A percentile compares a stretch with the other conserved stretches of the same genome.
phyloP scores from a whole-genome alignment of 2,113 vertebrate genomes.

The Apus apus region DNA sequence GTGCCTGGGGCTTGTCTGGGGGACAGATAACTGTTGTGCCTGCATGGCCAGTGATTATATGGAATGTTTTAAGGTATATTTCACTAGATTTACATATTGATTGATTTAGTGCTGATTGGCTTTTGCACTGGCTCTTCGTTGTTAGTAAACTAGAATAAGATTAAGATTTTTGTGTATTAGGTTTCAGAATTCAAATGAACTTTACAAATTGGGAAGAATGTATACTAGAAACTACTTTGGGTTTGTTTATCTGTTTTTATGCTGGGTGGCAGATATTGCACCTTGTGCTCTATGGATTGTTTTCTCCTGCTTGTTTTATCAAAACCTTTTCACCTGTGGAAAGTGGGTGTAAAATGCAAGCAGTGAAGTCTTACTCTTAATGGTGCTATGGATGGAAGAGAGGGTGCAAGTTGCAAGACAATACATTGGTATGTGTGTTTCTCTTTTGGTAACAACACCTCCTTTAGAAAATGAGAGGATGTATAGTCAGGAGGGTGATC shows the following conservation, averaged over 20 bases:
- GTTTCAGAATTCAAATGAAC: neutral
- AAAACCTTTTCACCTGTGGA: neutral
- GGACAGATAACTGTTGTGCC: neutral
- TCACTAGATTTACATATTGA: neutral
- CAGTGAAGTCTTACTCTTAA: neutral
- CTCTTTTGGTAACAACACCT: neutral
- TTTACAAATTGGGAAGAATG: neutral
- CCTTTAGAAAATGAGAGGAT: neutral
- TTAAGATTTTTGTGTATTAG: neutral
- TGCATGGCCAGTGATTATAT: fast-evolving
- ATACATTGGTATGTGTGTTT: fast-evolving
- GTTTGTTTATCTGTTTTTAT: neutral
- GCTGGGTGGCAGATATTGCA: neutral
- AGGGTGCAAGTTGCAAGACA: neutral
- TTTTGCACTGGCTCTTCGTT: neutral
- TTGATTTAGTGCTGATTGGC: neutral
- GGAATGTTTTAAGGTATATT: neutral
- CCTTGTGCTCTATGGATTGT: too few species aligned
- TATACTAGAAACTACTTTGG: neutral
- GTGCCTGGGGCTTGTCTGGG: too few species aligned
- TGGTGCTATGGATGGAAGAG: neutral
- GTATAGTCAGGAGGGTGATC: fast-evolving
- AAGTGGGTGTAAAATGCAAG: neutral
- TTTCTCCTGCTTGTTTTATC: neutral
- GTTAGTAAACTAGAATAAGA: neutral